A percentile compares a stretch with the other conserved stretches of the same genome.
Evolutionary conservation across 2,113 vertebrate species (phyloP).

Genomic region (Caloenas nicobarica): DNA sequence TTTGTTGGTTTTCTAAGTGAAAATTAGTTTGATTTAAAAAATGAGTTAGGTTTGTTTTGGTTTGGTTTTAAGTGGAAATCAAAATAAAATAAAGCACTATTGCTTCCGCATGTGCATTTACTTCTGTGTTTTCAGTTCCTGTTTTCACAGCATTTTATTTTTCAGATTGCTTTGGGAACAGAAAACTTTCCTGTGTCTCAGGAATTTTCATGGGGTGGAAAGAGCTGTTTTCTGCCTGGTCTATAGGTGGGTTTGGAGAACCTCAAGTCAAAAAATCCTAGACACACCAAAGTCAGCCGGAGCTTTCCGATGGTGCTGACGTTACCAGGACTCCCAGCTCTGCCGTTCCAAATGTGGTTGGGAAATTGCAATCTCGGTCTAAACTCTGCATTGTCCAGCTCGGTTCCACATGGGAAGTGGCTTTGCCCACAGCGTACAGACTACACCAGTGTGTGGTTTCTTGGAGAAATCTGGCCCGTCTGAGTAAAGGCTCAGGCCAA

Average conservation of each 20-base stretch:
- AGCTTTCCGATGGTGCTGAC: neutral
- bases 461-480: neutral
- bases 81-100: neutral
- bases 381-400: neutral
- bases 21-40: neutral
- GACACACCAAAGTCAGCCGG: neutral
- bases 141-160: neutral
- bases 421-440: neutral
- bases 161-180: neutral
- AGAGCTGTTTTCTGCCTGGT: neutral
- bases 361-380: neutral
- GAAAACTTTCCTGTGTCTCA: neutral
- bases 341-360: slow-evolving; percentile 10
- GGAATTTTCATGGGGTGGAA: neutral
- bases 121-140: neutral
- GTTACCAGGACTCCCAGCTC: neutral
- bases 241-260: neutral
- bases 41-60: neutral
- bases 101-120: neutral
- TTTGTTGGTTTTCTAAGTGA: neutral
- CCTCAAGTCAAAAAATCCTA: slow-evolving; percentile 24
- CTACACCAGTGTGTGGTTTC: neutral
- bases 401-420: neutral
- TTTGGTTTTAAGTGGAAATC: neutral
- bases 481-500: neutral